phyloP scores from a whole-genome alignment of 1,140 invertebrate species.

The Bombus picipes region DNA sequence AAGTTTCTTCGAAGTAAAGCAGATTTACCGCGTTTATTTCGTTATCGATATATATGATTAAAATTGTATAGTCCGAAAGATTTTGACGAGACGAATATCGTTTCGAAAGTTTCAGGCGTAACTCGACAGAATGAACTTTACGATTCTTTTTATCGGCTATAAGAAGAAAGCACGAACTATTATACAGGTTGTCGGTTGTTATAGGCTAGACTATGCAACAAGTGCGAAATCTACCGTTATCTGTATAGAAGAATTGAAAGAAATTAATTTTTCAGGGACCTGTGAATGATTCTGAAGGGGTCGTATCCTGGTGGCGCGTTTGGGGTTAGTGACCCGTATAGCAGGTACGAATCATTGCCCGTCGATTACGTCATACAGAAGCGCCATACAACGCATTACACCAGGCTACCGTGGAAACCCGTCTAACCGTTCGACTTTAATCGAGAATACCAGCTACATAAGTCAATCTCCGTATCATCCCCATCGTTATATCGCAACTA shows the following conservation, averaged over 20 bases:
- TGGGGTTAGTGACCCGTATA: background rate
- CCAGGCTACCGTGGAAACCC: background rate
- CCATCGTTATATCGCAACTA: background rate
- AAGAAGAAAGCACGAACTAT: background rate
- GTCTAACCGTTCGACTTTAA: background rate
- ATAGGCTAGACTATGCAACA: background rate
- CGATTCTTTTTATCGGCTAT: background rate
- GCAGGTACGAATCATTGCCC: slow-evolving; percentile 15
- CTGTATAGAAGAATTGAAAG: background rate
- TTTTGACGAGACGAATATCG: no score
- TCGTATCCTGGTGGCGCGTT: background rate
- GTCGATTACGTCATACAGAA: background rate
- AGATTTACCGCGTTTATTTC: no score
- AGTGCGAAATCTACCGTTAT: background rate
- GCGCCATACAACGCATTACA: background rate
- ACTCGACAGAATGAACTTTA: background rate
- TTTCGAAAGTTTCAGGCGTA: no score
- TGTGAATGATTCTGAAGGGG: background rate
- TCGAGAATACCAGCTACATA: background rate
- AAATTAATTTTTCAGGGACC: background rate
- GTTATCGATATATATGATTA: no score
- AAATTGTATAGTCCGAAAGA: no score
- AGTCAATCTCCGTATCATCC: background rate
- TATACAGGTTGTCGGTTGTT: background rate
- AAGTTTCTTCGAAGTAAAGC: no score